Conservation (phyloP, 2,888 invertebrate genomes). For the Leucoma salicis region DNA sequence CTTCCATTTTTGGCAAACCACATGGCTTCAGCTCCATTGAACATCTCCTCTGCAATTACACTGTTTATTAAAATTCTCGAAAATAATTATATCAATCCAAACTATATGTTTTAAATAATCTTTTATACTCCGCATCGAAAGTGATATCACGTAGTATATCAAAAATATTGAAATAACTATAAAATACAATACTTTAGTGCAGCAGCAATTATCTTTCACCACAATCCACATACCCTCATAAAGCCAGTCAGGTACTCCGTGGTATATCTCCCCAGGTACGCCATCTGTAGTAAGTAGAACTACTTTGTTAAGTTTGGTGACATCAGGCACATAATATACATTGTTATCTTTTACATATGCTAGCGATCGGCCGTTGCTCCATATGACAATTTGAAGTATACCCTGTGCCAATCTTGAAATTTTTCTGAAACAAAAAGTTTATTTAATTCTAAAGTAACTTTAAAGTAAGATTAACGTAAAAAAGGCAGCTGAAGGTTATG, state of each 20-base stretch:
- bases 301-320: slow-evolving; percentile 49
- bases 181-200: no score
- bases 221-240: slow-evolving; percentile 88
- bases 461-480: no score
- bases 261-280: slow-evolving; percentile 85
- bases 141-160: not conserved
- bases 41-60: slow-evolving; percentile 87
- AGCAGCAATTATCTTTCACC: no score
- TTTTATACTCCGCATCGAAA: no score
- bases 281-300: slow-evolving; percentile 84
- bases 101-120: no score
- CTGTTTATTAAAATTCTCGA: no score
- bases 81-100: no score
- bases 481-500: no score
- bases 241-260: slow-evolving; percentile 95
- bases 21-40: slow-evolving; percentile 86
- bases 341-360: slow-evolving; percentile 87
- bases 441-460: no score
- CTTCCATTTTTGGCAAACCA: slow-evolving; percentile 90
- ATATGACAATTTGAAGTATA: slow-evolving; percentile 83
- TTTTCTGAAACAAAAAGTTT: slow-evolving; percentile 60
- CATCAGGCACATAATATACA: slow-evolving; percentile 82
- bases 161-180: no score
- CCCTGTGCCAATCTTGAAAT: slow-evolving; percentile 75
- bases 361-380: slow-evolving; percentile 60